Conservation (phyloP, 1,140 invertebrate genomes). For the Holotrichia oblita region DNA sequence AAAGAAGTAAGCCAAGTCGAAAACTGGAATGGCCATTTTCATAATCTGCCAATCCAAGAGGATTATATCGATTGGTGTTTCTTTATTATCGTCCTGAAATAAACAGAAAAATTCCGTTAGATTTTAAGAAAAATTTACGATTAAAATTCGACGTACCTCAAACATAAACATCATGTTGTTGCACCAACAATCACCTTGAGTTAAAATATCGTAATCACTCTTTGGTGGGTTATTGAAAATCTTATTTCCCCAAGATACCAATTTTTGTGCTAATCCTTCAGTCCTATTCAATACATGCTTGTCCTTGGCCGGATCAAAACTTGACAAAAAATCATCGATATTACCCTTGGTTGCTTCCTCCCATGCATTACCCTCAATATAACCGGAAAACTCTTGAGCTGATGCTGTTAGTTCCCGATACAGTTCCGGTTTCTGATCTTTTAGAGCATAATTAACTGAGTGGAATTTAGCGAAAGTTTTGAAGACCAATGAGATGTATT, state of each 20-base stretch:
- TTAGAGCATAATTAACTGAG: conserved; percentile 64
- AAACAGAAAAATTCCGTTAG: too few species aligned
- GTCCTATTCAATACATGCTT: background rate
- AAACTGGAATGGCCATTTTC: too few species aligned
- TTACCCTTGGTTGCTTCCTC: background rate
- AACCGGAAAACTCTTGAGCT: background rate
- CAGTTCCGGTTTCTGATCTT: conserved; percentile 56
- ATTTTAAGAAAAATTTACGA: too few species aligned
- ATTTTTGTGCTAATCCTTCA: background rate
- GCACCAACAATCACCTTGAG: conserved; percentile 67
- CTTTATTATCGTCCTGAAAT: too few species aligned
- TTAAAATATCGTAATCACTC: conserved; percentile 56
- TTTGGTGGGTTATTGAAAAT: too few species aligned
- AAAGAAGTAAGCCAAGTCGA: conserved; percentile 44
- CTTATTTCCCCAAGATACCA: background rate
- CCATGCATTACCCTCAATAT: background rate
- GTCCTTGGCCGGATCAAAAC: background rate
- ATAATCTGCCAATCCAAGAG: too few species aligned
- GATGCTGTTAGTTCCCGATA: background rate
- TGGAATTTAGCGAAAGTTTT: conserved; percentile 66
- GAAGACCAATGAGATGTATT: conserved; percentile 62
- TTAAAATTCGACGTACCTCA: conserved; percentile 49
- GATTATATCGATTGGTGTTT: too few species aligned
- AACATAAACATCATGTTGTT: conserved; percentile 68
- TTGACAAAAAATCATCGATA: background rate